Evolutionary conservation across 2,113 vertebrate species (phyloP).

Genomic region (Rana temporaria): DNA sequence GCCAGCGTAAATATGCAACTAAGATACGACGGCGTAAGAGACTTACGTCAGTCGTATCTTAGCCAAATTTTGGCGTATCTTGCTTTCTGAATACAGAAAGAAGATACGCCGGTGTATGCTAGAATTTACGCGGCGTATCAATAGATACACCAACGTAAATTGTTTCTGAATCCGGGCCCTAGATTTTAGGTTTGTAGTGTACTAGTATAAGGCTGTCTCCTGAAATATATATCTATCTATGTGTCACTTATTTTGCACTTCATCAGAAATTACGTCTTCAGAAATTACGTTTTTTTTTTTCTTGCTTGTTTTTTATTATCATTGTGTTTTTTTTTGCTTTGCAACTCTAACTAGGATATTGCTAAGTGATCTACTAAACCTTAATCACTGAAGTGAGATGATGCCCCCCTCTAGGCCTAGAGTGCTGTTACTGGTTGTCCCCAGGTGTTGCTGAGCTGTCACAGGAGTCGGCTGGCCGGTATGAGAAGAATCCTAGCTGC

Average conservation of each 20-base stretch:
- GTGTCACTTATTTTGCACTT: neutral
- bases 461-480: conserved; percentile 75
- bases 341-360: neutral
- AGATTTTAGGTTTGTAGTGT: neutral
- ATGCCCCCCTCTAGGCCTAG: conserved; percentile 34
- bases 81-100: too few relatives aligned
- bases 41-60: too few relatives aligned
- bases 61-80: too few relatives aligned
- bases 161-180: too few relatives aligned
- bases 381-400: conserved; percentile 38
- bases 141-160: too few relatives aligned
- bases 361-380: conserved; percentile 37
- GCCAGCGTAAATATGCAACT: too few relatives aligned
- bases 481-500: conserved; percentile 82
- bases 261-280: too few relatives aligned
- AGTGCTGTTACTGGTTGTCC: conserved; percentile 34
- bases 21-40: too few relatives aligned
- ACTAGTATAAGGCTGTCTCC: neutral
- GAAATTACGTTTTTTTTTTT: too few relatives aligned
- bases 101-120: too few relatives aligned
- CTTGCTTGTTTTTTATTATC: too few relatives aligned
- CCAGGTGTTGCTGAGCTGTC: conserved; percentile 77
- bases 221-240: neutral
- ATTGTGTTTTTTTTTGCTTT: neutral
- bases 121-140: too few relatives aligned